Percentiles rank a stretch among this genome's conserved stretches.
These are phyloP conservation scores for Psephotus haematonotus DNA, from an alignment of 2,113 vertebrate genomes.

Conservation along the genomic window DNA sequence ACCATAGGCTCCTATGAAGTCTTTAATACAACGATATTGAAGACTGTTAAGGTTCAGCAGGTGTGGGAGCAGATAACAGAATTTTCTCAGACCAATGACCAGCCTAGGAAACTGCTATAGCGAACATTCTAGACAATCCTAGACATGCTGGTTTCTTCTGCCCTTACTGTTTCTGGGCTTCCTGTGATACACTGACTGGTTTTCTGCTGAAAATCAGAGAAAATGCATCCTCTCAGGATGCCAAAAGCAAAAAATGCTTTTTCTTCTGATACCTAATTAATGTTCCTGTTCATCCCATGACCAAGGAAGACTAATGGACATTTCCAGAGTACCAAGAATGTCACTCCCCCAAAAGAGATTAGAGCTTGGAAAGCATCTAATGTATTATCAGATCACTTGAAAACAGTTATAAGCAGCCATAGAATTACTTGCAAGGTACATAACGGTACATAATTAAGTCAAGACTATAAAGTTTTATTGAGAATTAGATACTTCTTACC, in stretches of 20 bases:
- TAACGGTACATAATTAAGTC: not conserved
- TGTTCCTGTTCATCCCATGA: not conserved
- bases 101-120: not conserved
- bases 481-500: not conserved
- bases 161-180: not conserved
- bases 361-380: not conserved
- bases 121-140: not conserved
- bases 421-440: not conserved
- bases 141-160: not conserved
- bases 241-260: not conserved
- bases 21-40: not conserved
- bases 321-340: not conserved
- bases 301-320: not conserved
- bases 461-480: not conserved
- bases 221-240: not conserved
- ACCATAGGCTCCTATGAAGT: not conserved
- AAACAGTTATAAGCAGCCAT: not conserved
- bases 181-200: not conserved
- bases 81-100: not conserved
- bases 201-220: not conserved
- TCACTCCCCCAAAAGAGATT: not conserved
- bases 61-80: not conserved
- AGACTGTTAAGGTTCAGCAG: not conserved
- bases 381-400: not conserved
- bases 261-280: not conserved